Evolutionary conservation across 2,113 vertebrate genomes (phyloP).

Genomic region (Athene cunicularia): DNA sequence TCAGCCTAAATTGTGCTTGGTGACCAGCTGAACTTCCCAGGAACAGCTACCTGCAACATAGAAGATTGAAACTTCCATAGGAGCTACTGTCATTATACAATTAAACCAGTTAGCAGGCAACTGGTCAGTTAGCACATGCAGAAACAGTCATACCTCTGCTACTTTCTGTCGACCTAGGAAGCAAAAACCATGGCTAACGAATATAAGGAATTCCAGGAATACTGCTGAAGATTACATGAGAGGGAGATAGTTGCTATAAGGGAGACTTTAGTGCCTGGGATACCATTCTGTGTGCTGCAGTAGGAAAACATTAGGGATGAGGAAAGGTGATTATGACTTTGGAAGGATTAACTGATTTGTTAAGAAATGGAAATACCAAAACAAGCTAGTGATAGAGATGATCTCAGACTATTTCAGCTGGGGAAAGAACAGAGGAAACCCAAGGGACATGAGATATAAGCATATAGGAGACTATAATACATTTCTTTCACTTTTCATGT

Average conservation of each 20-base stretch:
- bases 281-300: not conserved
- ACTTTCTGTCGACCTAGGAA: not conserved
- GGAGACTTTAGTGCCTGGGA: not conserved
- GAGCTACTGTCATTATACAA: not conserved
- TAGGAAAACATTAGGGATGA: not conserved
- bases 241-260: accelerated
- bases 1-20: not conserved
- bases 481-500: not conserved
- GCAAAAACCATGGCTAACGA: not conserved
- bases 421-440: not conserved
- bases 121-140: not conserved
- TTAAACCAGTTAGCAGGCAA: not conserved
- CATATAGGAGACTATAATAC: not conserved
- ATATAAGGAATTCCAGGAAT: not conserved
- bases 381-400: not conserved
- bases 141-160: not conserved
- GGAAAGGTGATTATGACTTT: not conserved
- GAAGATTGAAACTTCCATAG: not conserved
- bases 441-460: not conserved
- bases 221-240: not conserved
- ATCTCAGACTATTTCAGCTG: not conserved
- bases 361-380: not conserved
- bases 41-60: not conserved
- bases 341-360: not conserved
- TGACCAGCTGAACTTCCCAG: not conserved